Conservation (phyloP, 1,140 invertebrate genomes). For the Drosophila grimshawi region DNA sequence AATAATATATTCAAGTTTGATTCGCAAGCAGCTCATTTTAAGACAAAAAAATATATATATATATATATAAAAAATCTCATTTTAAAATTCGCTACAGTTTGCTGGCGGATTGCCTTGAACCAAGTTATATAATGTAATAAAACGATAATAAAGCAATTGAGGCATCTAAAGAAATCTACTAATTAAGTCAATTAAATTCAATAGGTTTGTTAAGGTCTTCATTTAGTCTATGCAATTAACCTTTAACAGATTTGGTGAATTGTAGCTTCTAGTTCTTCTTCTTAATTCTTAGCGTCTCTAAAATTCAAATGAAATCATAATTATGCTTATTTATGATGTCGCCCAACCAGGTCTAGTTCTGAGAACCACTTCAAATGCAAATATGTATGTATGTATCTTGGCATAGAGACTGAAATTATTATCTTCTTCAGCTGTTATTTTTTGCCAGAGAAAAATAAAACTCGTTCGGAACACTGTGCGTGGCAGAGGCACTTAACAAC, state of each 20-base stretch:
- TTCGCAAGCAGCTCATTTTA: background rate
- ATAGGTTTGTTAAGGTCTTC: background rate
- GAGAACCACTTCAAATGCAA: constrained; percentile 29
- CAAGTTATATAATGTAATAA: background rate
- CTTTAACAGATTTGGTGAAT: too few relatives aligned
- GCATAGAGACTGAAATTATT: constrained; percentile 1
- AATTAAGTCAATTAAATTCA: background rate
- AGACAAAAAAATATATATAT: background rate
- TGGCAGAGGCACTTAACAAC: constrained; percentile 22
- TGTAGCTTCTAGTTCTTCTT: too few relatives aligned
- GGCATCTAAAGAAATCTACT: background rate
- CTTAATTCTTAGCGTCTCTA: constrained; percentile 11
- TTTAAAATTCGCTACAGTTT: background rate
- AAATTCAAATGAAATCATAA: constrained; percentile 16
- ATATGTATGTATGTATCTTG: background rate
- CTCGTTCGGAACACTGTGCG: constrained; percentile 37
- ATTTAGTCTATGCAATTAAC: too few relatives aligned
- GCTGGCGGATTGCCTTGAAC: background rate
- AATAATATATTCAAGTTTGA: background rate
- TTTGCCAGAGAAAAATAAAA: constrained; percentile 6
- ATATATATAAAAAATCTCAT: background rate
- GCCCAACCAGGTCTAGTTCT: constrained; percentile 41
- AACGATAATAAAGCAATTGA: background rate
- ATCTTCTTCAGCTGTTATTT: background rate
- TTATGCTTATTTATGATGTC: constrained; percentile 17